A percentile compares a stretch with the other conserved stretches of the same genome.
These are phyloP conservation scores for Sphaerophoria rueppellii DNA, from an alignment of 2,888 invertebrate species.

Conservation along the genomic window DNA sequence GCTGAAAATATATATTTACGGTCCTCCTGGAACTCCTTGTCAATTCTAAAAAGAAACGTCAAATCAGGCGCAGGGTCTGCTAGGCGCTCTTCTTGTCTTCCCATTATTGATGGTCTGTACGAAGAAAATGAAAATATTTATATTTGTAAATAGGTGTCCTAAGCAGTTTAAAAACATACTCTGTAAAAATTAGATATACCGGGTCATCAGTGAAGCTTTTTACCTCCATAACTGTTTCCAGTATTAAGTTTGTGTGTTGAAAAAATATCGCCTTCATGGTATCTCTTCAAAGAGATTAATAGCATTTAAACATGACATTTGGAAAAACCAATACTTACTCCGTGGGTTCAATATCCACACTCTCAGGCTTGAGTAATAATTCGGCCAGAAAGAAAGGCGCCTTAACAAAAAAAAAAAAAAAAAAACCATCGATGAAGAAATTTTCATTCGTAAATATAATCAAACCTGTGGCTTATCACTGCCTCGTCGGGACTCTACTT, in stretches of 20 bases:
- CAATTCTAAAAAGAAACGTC: constrained; percentile 87
- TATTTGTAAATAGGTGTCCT: not conserved
- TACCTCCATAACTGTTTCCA: constrained; percentile 86
- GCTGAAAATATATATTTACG: constrained; percentile 83
- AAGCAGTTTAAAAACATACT: constrained; percentile 78
- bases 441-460: not conserved
- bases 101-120: constrained; percentile 90
- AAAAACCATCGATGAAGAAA: no score
- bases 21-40: constrained; percentile 81
- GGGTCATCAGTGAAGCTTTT: constrained; percentile 88
- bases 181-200: constrained; percentile 88
- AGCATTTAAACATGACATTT: not conserved
- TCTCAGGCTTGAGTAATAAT: constrained; percentile 84
- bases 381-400: constrained; percentile 83
- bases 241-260: constrained; percentile 77
- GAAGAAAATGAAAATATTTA: not conserved
- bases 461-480: constrained; percentile 82
- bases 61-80: constrained; percentile 89
- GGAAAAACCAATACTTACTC: constrained; percentile 78
- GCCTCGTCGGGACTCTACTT: constrained; percentile 83
- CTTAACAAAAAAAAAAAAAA: constrained; percentile 55
- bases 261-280: constrained; percentile 77
- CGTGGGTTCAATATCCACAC: constrained; percentile 83
- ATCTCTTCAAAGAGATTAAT: constrained; percentile 71
- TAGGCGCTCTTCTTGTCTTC: constrained; percentile 89